These are phyloP conservation scores for Drosophila atroscutellata DNA, from an alignment of 2,888 invertebrate species.

Conservation along the genomic window DNA sequence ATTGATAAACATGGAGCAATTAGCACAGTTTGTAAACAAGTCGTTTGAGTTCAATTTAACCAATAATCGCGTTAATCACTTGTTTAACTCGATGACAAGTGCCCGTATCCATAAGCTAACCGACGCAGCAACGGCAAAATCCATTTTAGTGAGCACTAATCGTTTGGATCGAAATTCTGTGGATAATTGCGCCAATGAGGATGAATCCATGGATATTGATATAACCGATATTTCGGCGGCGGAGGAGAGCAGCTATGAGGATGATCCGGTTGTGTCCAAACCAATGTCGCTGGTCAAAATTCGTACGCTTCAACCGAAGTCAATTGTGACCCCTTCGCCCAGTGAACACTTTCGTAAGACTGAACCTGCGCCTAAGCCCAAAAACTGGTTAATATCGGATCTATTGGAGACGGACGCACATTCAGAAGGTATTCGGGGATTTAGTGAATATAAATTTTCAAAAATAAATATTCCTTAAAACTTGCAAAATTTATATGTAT, in stretches of 20 bases:
- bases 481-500: not conserved
- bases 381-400: constrained; percentile 84
- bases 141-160: constrained; percentile 52
- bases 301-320: constrained; percentile 50
- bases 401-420: constrained; percentile 69
- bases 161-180: constrained; percentile 51
- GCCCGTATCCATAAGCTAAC: constrained; percentile 68
- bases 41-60: constrained; percentile 89
- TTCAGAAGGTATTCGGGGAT: constrained; percentile 53
- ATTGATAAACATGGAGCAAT: constrained; percentile 90
- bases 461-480: not conserved
- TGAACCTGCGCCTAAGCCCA: constrained; percentile 57
- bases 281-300: constrained; percentile 75
- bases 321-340: constrained; percentile 36
- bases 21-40: constrained; percentile 95
- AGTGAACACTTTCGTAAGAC: constrained; percentile 43
- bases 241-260: constrained; percentile 67
- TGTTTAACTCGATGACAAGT: constrained; percentile 81
- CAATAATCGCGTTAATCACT: constrained; percentile 83
- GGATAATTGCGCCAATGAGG: constrained; percentile 79
- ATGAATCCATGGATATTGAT: constrained; percentile 85
- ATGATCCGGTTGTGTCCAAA: constrained; percentile 54
- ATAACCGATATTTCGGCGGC: constrained; percentile 84
- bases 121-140: constrained; percentile 58
- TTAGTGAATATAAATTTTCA: no score